Base-by-base conservation (phyloP, 2,888 invertebrate genomes). In the Mimachlamys varia region DNA sequence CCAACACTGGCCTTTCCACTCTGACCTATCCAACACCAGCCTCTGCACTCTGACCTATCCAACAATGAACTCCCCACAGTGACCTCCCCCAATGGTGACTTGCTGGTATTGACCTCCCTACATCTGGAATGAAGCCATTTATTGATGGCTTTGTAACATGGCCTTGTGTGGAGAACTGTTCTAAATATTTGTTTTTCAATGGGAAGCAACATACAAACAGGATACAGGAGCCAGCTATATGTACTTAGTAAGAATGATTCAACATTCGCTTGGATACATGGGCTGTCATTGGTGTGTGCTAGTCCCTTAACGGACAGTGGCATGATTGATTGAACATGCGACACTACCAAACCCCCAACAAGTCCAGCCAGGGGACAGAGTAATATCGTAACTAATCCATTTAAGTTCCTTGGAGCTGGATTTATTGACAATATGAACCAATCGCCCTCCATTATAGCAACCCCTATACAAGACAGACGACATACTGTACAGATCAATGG, bases 81-180 rank as follows among this genome's bases (percentile, higher is more conserved):
- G 44, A 44, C 44, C 44, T 44, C 44, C 44, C 44, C 44, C n/a
- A n/a, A 44, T 44, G 7, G 3, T 44, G 44, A 44, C 62, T 27
- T 62, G n/a, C 15, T 3, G n/a, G n/a, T 15, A 53, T 2, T 62
- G 62, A 62, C 76, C 76, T 76, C 76, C n/a, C 19, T 15, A 76
- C 76, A 33, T 27, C 76, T 76, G 76, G 76, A 76, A 76, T 76
- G 76, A 33, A 33, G 76, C 76, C 76, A 76, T 76, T 76, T 76
- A 76, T 76, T 27, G 76, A 76, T 76, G 76, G 33, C 27, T 76
- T 76, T 76, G 27, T 76, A 76, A 76, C 33, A 76, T 33, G 27
- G 27, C 76, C 12, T 12, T 10, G 76, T 33, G 33, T 22, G 22
- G 27, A 33, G 33, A 76, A 76, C 33, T 76, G 76, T 76, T 76